These are phyloP conservation scores for Agrotis segetum DNA, from an alignment of 2,888 invertebrate species.

Conservation along the genomic window DNA sequence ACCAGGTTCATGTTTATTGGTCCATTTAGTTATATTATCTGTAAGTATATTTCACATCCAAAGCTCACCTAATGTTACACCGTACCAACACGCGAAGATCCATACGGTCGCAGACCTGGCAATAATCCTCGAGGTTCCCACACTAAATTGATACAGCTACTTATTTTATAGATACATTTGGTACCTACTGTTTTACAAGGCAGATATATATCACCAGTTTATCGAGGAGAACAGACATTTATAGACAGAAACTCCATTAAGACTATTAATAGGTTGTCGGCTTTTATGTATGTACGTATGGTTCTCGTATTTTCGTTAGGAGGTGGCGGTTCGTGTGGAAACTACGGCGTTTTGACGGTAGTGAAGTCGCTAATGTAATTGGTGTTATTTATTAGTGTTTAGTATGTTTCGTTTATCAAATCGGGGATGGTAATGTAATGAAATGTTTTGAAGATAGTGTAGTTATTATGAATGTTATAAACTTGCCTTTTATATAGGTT, in stretches of 20 bases:
- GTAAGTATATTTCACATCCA: slow-evolving; percentile 3
- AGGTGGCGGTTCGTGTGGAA: slow-evolving; percentile 39
- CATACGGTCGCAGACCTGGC: slow-evolving; percentile 18
- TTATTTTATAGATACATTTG: slow-evolving; percentile 47
- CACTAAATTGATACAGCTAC: slow-evolving; percentile 52
- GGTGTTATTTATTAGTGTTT: slow-evolving; percentile 45
- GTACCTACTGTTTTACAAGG: slow-evolving; percentile 58
- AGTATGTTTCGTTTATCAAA: slow-evolving; percentile 39
- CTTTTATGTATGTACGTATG: slow-evolving; percentile 57
- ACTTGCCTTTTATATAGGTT: not conserved
- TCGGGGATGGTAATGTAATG: slow-evolving; percentile 15
- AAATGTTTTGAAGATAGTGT: slow-evolving; percentile 4
- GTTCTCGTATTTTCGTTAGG: slow-evolving; percentile 50
- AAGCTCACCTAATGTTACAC: slow-evolving; percentile 30
- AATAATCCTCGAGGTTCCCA: slow-evolving; percentile 37
- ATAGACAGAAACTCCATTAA: slow-evolving; percentile 66
- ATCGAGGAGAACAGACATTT: slow-evolving; percentile 65
- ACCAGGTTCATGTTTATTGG: not conserved
- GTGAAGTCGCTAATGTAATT: slow-evolving; percentile 54
- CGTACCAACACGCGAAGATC: slow-evolving; percentile 36
- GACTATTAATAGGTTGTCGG: slow-evolving; percentile 65
- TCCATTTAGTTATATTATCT: slow-evolving; percentile 2
- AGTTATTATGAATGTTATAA: not conserved
- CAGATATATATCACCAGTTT: slow-evolving; percentile 64
- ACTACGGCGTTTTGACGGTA: slow-evolving; percentile 49